phyloP scores from a whole-genome alignment of 1,140 invertebrate genomes.

The Hylyphantes graminicola region DNA sequence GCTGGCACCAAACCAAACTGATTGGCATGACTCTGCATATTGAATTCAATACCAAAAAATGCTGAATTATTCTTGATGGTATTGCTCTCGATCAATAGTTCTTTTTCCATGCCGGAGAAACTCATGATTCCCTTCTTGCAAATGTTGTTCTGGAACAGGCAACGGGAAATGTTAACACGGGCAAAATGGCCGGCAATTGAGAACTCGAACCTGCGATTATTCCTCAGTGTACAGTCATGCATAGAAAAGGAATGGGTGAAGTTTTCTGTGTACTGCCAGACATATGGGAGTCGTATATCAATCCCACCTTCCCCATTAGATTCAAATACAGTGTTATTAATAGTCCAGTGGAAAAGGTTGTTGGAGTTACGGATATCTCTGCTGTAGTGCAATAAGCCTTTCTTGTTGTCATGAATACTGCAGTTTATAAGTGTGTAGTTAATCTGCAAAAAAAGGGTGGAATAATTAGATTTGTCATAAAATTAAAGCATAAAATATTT shows the following conservation, averaged over 20 bases:
- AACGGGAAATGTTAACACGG: slow-evolving; percentile 79
- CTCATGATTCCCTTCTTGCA: slow-evolving; percentile 86
- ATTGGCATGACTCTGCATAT: slow-evolving; percentile 91
- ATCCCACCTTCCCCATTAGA: slow-evolving; percentile 86
- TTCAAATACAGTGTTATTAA: slow-evolving; percentile 85
- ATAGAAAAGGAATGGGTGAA: slow-evolving; percentile 90
- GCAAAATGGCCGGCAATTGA: slow-evolving; percentile 92
- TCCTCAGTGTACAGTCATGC: slow-evolving; percentile 85
- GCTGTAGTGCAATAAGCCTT: slow-evolving; percentile 85
- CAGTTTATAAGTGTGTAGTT: slow-evolving; percentile 84
- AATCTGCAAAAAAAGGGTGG: slow-evolving; percentile 72
- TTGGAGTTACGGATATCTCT: slow-evolving; percentile 86
- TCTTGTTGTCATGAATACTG: slow-evolving; percentile 84
- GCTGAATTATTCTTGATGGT: slow-evolving; percentile 83
- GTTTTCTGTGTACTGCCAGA: slow-evolving; percentile 95
- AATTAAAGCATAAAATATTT: background rate
- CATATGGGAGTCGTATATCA: slow-evolving; percentile 86
- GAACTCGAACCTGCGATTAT: slow-evolving; percentile 87
- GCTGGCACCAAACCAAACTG: slow-evolving; percentile 75
- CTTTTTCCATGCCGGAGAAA: slow-evolving; percentile 96
- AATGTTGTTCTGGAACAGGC: slow-evolving; percentile 85
- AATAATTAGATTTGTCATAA: background rate
- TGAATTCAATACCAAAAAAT: slow-evolving; percentile 88
- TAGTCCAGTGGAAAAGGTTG: slow-evolving; percentile 92
- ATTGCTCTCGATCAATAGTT: slow-evolving; percentile 81